Percentiles rank a stretch among this genome's conserved stretches.
Evolutionary conservation across 2,888 invertebrate species (phyloP).

Genomic region (Melieria picta): DNA sequence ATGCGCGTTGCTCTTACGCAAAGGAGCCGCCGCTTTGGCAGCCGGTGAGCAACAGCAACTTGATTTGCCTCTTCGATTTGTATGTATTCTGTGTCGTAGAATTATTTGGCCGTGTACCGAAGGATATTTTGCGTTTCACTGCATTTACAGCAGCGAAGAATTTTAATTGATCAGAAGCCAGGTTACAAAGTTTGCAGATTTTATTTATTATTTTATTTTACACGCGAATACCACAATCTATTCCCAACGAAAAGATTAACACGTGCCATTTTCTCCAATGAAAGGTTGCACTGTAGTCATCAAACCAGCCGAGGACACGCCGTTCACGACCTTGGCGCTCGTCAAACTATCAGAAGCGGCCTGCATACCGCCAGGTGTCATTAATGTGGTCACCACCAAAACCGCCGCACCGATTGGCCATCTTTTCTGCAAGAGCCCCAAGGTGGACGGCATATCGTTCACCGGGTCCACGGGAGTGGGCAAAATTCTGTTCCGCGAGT

Average conservation of each 20-base stretch:
- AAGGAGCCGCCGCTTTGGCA: constrained; percentile 93
- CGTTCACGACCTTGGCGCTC: constrained; percentile 88
- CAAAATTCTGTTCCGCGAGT: constrained; percentile 84
- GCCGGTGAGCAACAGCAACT: constrained; percentile 65
- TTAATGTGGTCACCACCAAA: constrained; percentile 88
- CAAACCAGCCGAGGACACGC: constrained; percentile 96
- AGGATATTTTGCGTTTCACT: too few species aligned
- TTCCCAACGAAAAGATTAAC: too few species aligned
- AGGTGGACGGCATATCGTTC: constrained; percentile 90
- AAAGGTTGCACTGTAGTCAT: constrained; percentile 90
- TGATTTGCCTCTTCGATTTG: too few species aligned
- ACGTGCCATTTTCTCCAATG: constrained; percentile 3
- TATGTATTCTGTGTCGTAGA: too few species aligned
- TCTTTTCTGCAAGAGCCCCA: constrained; percentile 82
- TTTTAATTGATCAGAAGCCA: too few species aligned
- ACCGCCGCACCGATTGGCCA: constrained; percentile 84
- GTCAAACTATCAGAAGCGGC: constrained; percentile 87
- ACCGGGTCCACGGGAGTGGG: constrained; percentile 95
- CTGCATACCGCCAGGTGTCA: constrained; percentile 89
- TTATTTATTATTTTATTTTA: too few species aligned
- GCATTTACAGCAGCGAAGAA: too few species aligned
- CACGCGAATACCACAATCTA: too few species aligned
- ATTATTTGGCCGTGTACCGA: too few species aligned
- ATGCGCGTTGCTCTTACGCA: constrained; percentile 96
- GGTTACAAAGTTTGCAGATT: too few species aligned